Evolutionary conservation across 2,888 invertebrate species (phyloP), one percentile per base, ranked within the genome.

Genomic region (Xestia ashworthii): DNA sequence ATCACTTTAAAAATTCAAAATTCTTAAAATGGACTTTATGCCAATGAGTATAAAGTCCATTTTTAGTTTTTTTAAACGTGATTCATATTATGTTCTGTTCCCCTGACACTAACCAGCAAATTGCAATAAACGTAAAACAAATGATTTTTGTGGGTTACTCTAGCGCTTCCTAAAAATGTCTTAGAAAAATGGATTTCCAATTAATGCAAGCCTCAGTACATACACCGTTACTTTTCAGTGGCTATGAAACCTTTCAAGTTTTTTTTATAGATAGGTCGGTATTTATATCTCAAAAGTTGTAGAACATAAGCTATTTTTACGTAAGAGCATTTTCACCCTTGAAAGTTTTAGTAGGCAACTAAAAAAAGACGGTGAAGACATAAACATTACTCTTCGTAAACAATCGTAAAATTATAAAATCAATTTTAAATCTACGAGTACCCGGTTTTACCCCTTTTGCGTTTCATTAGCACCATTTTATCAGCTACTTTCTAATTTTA

Each of bases 391-490:
- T 60, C 81, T 48, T 76, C n/a, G 14, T 53, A 38, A 81, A 65
- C 9, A 46, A 75, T 58, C 2, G 16, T 44, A 79, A 62, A 2
- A n/a, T 19, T 60, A 4, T 38, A 55, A 58, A 1, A 2, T 32
- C 65, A 60, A 72, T 72, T 80, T 86, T 85, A 78, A n/a, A 67
- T 25, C 68, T 82, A 82, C 4, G n/a, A 71, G 76, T 92, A 93
- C 93, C 93, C 92, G 92, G 88, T 88, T 91, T 91, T 87, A 90
- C 91, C 89, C 79, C 74, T 87, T 74, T 91, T 91, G 91, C 90
- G 91, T 89, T 90, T 89, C 86, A 78, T 91, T 93, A 96, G 96
- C 96, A 96, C 96, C 96, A 93, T 89, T 81, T 84, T 83, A 89
- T 95, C 96, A 96, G 96, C 96, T 92, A 90, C 82, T 81, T 67